Percentiles rank a stretch among this genome's conserved stretches.
Evolutionary conservation across 1,140 invertebrate genomes (phyloP).

Genomic region (Diorhabda carinulata): DNA sequence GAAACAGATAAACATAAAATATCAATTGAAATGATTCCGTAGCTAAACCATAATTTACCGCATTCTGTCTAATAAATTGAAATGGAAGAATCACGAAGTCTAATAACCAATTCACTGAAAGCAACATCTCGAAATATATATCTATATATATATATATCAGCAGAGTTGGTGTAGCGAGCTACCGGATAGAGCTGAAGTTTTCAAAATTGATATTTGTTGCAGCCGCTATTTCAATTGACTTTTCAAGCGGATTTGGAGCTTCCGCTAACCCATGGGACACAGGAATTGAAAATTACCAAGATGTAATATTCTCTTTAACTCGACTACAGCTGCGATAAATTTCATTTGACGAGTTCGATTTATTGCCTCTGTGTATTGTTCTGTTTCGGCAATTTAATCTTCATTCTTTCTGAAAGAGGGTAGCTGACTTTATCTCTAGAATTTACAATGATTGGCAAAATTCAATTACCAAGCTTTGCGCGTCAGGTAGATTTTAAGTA

Average conservation of each 20-base stretch:
- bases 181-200: not conserved
- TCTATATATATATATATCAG: no score
- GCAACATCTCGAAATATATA: no score
- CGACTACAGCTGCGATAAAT: constrained; percentile 12
- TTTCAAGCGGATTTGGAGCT: constrained; percentile 5
- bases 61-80: no score
- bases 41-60: no score
- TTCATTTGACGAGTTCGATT: constrained; percentile 16
- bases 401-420: constrained; percentile 1
- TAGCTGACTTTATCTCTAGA: not conserved
- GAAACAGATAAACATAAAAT: no score
- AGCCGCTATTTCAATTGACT: constrained; percentile 21
- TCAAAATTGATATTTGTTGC: constrained; percentile 23
- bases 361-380: constrained; percentile 7
- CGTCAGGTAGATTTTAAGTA: not conserved
- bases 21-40: no score
- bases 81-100: no score
- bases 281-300: constrained; percentile 16
- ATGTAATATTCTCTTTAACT: constrained; percentile 16
- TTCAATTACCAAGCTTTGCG: not conserved
- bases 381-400: constrained; percentile 2
- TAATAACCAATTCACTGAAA: no score
- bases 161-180: no score
- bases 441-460: not conserved
- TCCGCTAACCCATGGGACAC: constrained; percentile 11